These are phyloP conservation scores for Carcinoscorpius rotundicauda DNA, from an alignment of 1,140 invertebrate species.

Conservation along the genomic window DNA sequence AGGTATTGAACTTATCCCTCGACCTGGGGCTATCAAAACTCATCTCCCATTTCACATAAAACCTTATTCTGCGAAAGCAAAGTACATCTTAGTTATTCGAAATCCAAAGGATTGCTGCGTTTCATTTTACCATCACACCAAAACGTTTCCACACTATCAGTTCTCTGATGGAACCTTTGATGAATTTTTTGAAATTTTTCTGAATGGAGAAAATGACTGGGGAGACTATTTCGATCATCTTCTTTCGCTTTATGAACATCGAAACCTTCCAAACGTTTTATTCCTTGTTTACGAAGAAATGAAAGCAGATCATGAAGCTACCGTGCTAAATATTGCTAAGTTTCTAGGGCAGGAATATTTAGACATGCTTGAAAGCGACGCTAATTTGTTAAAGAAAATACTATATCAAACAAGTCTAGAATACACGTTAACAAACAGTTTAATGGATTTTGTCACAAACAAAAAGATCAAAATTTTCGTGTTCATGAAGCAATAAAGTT, in stretches of 20 bases:
- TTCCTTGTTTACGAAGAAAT: conserved; percentile 27
- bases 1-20: neutral
- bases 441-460: too few relatives aligned
- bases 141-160: conserved; percentile 1
- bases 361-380: neutral
- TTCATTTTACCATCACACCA: conserved; percentile 67
- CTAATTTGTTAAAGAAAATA: too few relatives aligned
- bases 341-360: conserved; percentile 32
- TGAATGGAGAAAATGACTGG: conserved; percentile 11
- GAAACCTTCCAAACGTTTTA: conserved; percentile 23
- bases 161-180: conserved; percentile 11
- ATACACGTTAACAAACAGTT: too few relatives aligned
- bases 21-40: conserved; percentile 38
- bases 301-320: neutral
- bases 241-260: conserved; percentile 19
- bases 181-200: conserved; percentile 16
- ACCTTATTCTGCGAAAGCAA: conserved; percentile 31
- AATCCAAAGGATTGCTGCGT: conserved; percentile 77
- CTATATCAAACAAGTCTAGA: too few relatives aligned
- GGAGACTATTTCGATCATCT: conserved; percentile 28
- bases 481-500: too few relatives aligned
- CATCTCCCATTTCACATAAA: conserved; percentile 60
- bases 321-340: conserved; percentile 8
- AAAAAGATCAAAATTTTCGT: too few relatives aligned
- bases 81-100: conserved; percentile 51